Conservation (phyloP, 2,113 vertebrate species). For the Triplophysa dalaica region DNA sequence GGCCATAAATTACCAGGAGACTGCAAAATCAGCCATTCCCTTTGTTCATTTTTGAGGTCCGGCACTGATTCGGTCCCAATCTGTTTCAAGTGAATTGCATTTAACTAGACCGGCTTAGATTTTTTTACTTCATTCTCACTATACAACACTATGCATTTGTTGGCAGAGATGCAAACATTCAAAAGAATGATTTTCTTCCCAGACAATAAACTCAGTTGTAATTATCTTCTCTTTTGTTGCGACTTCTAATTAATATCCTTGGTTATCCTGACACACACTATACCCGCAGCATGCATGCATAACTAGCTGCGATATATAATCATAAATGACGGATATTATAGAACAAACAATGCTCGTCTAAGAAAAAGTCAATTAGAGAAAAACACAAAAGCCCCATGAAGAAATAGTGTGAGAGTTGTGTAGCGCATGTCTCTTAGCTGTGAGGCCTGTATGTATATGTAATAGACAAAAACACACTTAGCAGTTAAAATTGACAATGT, state of each 20-base stretch:
- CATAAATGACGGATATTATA: conserved; percentile 2
- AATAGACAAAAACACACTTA: no score
- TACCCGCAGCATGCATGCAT: conserved; percentile 13
- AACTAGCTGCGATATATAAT: conserved; percentile 17
- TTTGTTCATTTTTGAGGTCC: conserved; percentile 47
- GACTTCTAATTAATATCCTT: conserved; percentile 41
- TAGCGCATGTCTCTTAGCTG: no score
- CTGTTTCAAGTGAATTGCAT: conserved; percentile 48
- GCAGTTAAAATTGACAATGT: no score
- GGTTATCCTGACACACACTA: conserved; percentile 48
- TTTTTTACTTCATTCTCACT: neutral
- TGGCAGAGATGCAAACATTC: conserved; percentile 16
- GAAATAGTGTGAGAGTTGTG: neutral
- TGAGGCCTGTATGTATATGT: no score
- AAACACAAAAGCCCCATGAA: neutral
- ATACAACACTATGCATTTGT: conserved; percentile 15
- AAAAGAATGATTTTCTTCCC: neutral
- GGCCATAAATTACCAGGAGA: conserved; percentile 60
- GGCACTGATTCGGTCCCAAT: conserved; percentile 45
- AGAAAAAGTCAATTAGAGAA: conserved; percentile 9
- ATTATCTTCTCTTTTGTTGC: conserved; percentile 38
- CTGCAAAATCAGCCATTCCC: conserved; percentile 65
- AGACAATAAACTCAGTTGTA: conserved; percentile 2
- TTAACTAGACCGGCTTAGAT: conserved; percentile 27
- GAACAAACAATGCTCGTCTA: conserved; percentile 11